phyloP scores from a whole-genome alignment of 2,113 vertebrate genomes.

The Casuarius casuarius region DNA sequence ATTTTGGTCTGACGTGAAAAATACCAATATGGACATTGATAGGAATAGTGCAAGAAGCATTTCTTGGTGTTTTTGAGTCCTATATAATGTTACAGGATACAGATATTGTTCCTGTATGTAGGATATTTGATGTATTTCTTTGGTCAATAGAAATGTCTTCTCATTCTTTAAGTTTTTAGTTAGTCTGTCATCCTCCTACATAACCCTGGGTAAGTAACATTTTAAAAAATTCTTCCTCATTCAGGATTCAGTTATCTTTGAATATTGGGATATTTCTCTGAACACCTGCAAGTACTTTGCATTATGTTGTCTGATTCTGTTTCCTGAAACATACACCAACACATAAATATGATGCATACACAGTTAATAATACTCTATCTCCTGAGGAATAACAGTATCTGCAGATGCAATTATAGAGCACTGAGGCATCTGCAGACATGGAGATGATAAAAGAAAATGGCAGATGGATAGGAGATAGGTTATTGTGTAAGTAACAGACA shows the following conservation, averaged over 20 bases:
- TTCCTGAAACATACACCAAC: not conserved
- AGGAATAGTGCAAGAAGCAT: not conserved
- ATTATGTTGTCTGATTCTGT: not conserved
- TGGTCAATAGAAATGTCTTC: not conserved
- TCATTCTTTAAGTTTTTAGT: not conserved
- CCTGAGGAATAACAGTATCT: not conserved
- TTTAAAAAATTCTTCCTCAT: not conserved
- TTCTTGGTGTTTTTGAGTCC: not conserved
- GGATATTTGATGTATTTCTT: not conserved
- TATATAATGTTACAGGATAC: not conserved
- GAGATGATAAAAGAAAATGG: not conserved
- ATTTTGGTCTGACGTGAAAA: not conserved
- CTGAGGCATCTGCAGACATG: not conserved
- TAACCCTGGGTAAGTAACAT: not conserved
- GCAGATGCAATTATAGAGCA: not conserved
- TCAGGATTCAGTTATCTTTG: not conserved
- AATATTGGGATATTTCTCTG: not conserved
- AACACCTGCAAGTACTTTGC: too few relatives aligned
- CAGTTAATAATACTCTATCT: not conserved
- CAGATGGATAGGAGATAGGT: not conserved
- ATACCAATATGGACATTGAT: not conserved
- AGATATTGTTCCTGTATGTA: not conserved
- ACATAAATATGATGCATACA: not conserved
- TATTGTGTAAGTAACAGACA: not conserved
- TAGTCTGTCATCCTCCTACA: not conserved